Evolutionary conservation across 2,113 vertebrate genomes (phyloP).

Genomic region (Mungos mungo): DNA sequence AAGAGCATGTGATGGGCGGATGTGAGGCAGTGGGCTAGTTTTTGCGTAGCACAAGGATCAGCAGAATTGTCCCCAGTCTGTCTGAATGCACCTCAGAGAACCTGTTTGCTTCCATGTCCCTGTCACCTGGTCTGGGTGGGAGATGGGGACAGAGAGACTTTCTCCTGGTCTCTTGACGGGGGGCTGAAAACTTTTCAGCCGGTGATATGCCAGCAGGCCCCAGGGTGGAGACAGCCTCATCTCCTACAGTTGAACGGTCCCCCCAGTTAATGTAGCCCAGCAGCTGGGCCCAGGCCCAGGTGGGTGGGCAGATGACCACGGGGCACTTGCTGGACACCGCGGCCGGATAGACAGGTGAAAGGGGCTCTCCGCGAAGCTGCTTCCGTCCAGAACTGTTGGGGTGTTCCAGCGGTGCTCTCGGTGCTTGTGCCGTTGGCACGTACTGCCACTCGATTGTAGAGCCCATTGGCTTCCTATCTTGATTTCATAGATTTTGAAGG

Average conservation of each 20-base stretch:
- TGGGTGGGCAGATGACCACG: background rate
- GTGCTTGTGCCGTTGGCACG: background rate
- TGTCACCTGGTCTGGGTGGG: background rate
- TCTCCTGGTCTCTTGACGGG: background rate
- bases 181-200: background rate
- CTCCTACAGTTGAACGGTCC: background rate
- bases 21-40: background rate
- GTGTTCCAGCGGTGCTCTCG: background rate
- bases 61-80: background rate
- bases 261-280: background rate
- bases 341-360: background rate
- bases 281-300: background rate
- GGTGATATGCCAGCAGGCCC: background rate
- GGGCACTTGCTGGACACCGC: background rate
- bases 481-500: background rate
- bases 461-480: background rate
- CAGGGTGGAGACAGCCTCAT: background rate
- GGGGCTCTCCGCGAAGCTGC: background rate
- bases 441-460: background rate
- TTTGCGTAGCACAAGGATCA: background rate
- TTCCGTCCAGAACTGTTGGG: background rate
- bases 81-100: background rate
- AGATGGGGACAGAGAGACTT: background rate
- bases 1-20: background rate
- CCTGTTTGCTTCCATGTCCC: background rate